phyloP scores from a whole-genome alignment of 2,797 vertebrate genomes.

The Silurus aristotelis region DNA sequence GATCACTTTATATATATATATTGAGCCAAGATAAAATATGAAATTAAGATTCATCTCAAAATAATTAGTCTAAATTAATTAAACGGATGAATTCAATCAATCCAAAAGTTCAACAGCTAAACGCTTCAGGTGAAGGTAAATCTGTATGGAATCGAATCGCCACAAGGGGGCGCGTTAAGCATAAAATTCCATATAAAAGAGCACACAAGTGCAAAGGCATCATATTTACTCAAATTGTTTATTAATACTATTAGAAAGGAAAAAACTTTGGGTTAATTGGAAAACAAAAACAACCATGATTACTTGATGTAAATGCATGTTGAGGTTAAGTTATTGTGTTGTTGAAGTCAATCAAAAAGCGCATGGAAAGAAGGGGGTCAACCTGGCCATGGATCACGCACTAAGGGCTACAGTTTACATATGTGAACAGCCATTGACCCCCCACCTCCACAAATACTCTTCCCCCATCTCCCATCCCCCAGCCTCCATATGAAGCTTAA shows the following conservation, averaged over 20 bases:
- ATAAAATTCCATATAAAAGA: conserved; percentile 54
- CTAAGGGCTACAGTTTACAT: conserved; percentile 65
- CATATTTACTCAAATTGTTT: conserved; percentile 43
- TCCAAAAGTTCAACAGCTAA: neutral
- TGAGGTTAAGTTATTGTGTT: no score
- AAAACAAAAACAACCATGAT: neutral
- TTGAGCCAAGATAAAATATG: neutral
- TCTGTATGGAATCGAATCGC: neutral
- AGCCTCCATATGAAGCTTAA: conserved; percentile 84
- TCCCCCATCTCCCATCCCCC: conserved; percentile 75
- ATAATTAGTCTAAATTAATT: no score
- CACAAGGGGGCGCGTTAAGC: conserved; percentile 67
- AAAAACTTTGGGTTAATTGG: neutral
- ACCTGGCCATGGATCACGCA: conserved; percentile 17
- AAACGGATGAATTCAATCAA: neutral
- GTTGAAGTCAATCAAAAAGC: neutral
- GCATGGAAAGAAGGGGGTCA: neutral
- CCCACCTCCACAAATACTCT: conserved; percentile 71
- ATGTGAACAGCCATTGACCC: conserved; percentile 78
- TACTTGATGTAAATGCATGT: neutral
- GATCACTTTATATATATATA: neutral
- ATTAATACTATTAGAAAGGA: no score
- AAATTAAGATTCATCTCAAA: no score
- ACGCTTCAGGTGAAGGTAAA: neutral
- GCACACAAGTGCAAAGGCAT: conserved; percentile 60